phyloP scores from a whole-genome alignment of 1,140 invertebrate genomes.

The Xylocopa sonorina region DNA sequence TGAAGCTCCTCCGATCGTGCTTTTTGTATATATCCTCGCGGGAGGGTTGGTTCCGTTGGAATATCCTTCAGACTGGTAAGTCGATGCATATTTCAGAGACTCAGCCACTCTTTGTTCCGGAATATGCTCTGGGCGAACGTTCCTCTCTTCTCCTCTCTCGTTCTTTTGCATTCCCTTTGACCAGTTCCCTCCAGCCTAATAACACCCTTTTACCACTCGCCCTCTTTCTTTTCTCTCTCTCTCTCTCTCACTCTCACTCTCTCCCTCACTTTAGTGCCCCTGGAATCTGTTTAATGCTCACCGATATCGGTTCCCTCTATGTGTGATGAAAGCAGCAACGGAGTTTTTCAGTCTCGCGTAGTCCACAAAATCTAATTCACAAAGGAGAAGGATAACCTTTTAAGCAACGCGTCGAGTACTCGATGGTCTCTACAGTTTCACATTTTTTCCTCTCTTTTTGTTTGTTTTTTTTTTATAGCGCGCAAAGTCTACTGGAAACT shows the following conservation, averaged over 20 bases:
- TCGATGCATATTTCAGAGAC: conserved; percentile 71
- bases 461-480: neutral
- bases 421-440: neutral
- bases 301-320: conserved; percentile 58
- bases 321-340: conserved; percentile 38
- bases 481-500: neutral
- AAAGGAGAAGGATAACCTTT: conserved; percentile 33
- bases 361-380: conserved; percentile 47
- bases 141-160: conserved; percentile 23
- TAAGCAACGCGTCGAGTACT: conserved; percentile 24
- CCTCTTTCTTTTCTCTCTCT: neutral
- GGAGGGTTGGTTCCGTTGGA: conserved; percentile 58
- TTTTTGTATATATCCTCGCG: conserved; percentile 58
- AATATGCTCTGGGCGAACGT: conserved; percentile 66
- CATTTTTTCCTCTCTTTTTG: conserved; percentile 6
- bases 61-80: conserved; percentile 63
- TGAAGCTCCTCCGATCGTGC: conserved; percentile 65
- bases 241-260: neutral
- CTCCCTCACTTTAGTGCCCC: conserved; percentile 11
- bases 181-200: conserved; percentile 67
- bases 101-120: conserved; percentile 67
- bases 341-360: conserved; percentile 17
- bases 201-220: conserved; percentile 65
- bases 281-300: conserved; percentile 69
- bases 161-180: conserved; percentile 69